A percentile compares a stretch with the other conserved stretches of the same genome.
Conservation (phyloP, 2,113 vertebrate species). For the Myxocyprinus asiaticus region DNA sequence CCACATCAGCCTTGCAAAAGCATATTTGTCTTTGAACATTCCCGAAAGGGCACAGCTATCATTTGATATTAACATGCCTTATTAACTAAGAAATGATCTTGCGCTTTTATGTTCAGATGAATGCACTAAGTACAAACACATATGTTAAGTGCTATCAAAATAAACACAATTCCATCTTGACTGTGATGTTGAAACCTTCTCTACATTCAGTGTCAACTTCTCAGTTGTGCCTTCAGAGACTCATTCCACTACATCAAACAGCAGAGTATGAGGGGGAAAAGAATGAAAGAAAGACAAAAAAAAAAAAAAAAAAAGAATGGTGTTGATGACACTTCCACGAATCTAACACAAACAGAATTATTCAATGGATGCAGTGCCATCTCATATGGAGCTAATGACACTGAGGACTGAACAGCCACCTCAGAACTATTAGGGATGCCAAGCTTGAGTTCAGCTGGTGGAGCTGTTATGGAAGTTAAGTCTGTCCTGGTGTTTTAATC, state of each 20-base stretch:
- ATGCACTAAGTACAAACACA: constrained; percentile 54
- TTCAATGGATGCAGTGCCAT: constrained; percentile 71
- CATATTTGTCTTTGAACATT: neutral
- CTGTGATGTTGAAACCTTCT: constrained; percentile 65
- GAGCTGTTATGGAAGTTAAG: constrained; percentile 71
- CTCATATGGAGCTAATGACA: constrained; percentile 70
- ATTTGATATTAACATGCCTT: constrained; percentile 56
- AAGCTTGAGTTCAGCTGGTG: constrained; percentile 67
- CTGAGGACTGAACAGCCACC: constrained; percentile 61
- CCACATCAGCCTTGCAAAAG: too few relatives aligned
- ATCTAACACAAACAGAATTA: constrained; percentile 79
- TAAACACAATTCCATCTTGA: constrained; percentile 53
- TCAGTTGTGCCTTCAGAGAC: constrained; percentile 65
- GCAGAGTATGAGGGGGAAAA: constrained; percentile 50
- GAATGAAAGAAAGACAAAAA: neutral
- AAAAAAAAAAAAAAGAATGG: constrained; percentile 49
- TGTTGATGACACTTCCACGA: constrained; percentile 69
- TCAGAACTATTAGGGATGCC: constrained; percentile 65
- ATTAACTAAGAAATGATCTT: constrained; percentile 57
- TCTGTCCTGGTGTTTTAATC: constrained; percentile 75
- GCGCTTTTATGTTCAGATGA: constrained; percentile 48
- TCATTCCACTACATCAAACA: constrained; percentile 75
- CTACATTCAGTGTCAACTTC: constrained; percentile 64
- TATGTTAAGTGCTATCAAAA: constrained; percentile 54
- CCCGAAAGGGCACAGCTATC: constrained; percentile 15